phyloP scores from a whole-genome alignment of 1,140 invertebrate species.

The Leptinotarsa lineolata region DNA sequence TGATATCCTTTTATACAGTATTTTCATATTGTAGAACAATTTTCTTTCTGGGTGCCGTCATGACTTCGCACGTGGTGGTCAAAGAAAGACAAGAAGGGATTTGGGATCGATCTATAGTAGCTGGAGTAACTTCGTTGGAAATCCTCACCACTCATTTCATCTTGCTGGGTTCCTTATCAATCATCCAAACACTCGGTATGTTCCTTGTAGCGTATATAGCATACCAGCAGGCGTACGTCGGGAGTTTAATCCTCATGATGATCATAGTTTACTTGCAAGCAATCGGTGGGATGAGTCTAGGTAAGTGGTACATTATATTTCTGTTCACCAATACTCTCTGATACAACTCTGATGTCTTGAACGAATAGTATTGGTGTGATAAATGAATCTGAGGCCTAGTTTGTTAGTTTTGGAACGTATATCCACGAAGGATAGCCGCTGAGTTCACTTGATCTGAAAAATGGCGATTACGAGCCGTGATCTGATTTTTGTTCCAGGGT shows the following conservation, averaged over 20 bases:
- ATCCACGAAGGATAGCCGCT: no score
- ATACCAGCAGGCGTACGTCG: slow-evolving; percentile 56
- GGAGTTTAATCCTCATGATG: slow-evolving; percentile 51
- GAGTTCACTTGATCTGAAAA: no score
- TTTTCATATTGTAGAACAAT: slow-evolving; percentile 60
- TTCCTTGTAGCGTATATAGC: slow-evolving; percentile 60
- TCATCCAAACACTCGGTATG: slow-evolving; percentile 62
- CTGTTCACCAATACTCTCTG: slow-evolving; percentile 54
- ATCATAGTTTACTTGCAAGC: slow-evolving; percentile 54
- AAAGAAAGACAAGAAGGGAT: slow-evolving; percentile 79
- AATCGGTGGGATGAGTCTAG: slow-evolving; percentile 61
- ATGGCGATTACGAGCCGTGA: no score
- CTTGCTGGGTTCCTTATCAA: slow-evolving; percentile 73
- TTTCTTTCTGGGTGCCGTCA: slow-evolving; percentile 77
- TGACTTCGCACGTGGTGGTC: slow-evolving; percentile 80
- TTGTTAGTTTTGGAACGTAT: neutral
- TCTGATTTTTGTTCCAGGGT: slow-evolving; percentile 39
- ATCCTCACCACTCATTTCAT: slow-evolving; percentile 74
- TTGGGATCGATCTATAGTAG: slow-evolving; percentile 76
- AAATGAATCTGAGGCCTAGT: neutral
- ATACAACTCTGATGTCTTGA: slow-evolving; percentile 54
- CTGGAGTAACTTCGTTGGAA: slow-evolving; percentile 64
- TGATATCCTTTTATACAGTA: neutral
- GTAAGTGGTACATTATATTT: slow-evolving; percentile 28
- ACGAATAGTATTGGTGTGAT: neutral